phyloP scores from a whole-genome alignment of 2,113 vertebrate species.

The Toxotes jaculatrix region DNA sequence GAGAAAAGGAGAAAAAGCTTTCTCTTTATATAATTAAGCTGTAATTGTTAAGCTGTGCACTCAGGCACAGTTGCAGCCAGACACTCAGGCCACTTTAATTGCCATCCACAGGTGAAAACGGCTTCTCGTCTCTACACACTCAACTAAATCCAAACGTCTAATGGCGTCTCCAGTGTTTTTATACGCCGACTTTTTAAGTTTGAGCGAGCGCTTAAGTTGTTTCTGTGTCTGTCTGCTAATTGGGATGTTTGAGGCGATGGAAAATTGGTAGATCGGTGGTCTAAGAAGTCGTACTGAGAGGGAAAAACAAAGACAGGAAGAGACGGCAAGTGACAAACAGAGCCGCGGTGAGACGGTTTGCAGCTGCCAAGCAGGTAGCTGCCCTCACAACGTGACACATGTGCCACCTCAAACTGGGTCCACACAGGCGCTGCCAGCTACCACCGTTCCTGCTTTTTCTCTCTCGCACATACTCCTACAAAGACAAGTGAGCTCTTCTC shows the following conservation, averaged over 20 bases:
- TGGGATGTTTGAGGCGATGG: constrained; percentile 48
- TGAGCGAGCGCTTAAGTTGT: constrained; percentile 38
- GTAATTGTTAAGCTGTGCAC: constrained; percentile 32
- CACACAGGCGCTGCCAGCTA: constrained; percentile 51
- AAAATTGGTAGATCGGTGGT: constrained; percentile 49
- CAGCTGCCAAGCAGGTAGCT: constrained; percentile 62
- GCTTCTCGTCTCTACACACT: constrained; percentile 41
- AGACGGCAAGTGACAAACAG: constrained; percentile 51
- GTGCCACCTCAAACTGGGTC: constrained; percentile 60
- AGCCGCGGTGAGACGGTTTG: constrained; percentile 23
- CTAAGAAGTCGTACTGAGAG: constrained; percentile 3
- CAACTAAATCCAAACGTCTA: constrained; percentile 37
- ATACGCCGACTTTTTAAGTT: constrained; percentile 38
- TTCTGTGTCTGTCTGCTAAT: constrained; percentile 55
- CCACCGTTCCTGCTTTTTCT: constrained; percentile 28
- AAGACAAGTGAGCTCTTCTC: constrained; percentile 51
- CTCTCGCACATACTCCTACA: constrained; percentile 32
- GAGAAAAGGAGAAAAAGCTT: not conserved
- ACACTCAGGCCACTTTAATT: constrained; percentile 49
- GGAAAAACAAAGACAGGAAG: constrained; percentile 23
- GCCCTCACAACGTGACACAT: constrained; percentile 64
- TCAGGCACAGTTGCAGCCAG: constrained; percentile 39
- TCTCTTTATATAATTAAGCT: constrained; percentile 37
- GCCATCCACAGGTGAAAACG: constrained; percentile 42
- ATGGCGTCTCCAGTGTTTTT: constrained; percentile 40